Evolutionary conservation across 2,888 invertebrate genomes (phyloP).

Genomic region (Sesia bembeciformis): DNA sequence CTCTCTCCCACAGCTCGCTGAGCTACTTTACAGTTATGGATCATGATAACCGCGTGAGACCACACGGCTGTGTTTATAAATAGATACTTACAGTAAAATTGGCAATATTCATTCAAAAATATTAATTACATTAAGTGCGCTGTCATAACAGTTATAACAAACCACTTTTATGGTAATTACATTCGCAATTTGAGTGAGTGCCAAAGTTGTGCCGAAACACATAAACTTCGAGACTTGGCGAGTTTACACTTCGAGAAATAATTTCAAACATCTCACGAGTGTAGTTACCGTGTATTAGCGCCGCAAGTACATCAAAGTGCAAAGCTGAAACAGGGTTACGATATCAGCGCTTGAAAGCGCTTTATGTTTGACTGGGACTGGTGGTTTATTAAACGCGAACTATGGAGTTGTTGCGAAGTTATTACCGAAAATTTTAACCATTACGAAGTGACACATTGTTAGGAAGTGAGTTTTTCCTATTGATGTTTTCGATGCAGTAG

Average conservation of each 20-base stretch:
- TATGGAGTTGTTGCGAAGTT: too few relatives aligned
- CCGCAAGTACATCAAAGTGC: background rate
- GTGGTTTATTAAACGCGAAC: background rate
- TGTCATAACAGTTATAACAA: background rate
- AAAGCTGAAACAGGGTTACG: background rate
- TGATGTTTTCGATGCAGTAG: too few relatives aligned
- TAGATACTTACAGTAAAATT: too few relatives aligned
- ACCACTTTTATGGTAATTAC: constrained; percentile 7
- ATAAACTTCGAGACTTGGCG: background rate
- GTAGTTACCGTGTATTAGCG: background rate
- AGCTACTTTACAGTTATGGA: too few relatives aligned
- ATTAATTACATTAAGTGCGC: background rate
- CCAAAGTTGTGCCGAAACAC: background rate
- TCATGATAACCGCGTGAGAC: too few relatives aligned
- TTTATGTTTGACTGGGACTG: background rate
- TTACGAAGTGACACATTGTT: too few relatives aligned
- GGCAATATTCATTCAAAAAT: background rate
- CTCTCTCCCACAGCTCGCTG: too few relatives aligned
- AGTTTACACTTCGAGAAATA: background rate
- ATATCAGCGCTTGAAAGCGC: background rate
- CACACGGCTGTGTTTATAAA: too few relatives aligned
- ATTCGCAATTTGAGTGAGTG: constrained; percentile 2
- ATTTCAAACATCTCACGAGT: background rate
- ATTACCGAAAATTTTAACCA: too few relatives aligned
- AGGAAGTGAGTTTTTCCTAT: too few relatives aligned